Evolutionary conservation across 2,797 vertebrate genomes (phyloP).

Genomic region (Rallus crepitans): DNA sequence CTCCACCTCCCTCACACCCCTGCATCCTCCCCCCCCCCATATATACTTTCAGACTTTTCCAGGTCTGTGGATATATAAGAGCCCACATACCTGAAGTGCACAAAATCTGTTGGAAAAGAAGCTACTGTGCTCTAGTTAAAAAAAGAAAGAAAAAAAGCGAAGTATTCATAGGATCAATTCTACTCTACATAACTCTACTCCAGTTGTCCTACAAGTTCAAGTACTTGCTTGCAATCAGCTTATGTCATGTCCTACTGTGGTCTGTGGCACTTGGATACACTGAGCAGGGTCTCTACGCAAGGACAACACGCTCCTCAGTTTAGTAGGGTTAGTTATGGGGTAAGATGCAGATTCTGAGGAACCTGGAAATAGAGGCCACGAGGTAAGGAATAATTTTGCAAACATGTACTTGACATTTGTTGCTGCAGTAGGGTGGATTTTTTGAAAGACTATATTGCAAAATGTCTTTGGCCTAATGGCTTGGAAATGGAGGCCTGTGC

Average conservation of each 20-base stretch:
- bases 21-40: no score
- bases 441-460: not conserved
- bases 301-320: rapidly evolving
- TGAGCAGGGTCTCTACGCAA: no score
- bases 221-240: not conserved
- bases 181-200: not conserved
- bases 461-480: not conserved
- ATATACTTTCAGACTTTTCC: not conserved
- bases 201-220: not conserved
- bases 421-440: not conserved
- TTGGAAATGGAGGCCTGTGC: not conserved
- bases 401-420: not conserved
- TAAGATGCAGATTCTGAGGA: not conserved
- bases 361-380: not conserved
- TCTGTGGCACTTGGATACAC: rapidly evolving
- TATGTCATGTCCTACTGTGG: rapidly evolving
- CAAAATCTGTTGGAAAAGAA: not conserved
- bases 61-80: not conserved
- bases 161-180: not conserved
- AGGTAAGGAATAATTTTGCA: not conserved
- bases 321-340: no score
- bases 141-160: not conserved
- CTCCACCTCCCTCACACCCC: no score
- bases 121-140: not conserved
- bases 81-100: not conserved